A percentile compares a stretch with the other conserved stretches of the same genome.
Conservation (phyloP, 2,113 vertebrate genomes). For the Calyptommatus sinebrachiatus region DNA sequence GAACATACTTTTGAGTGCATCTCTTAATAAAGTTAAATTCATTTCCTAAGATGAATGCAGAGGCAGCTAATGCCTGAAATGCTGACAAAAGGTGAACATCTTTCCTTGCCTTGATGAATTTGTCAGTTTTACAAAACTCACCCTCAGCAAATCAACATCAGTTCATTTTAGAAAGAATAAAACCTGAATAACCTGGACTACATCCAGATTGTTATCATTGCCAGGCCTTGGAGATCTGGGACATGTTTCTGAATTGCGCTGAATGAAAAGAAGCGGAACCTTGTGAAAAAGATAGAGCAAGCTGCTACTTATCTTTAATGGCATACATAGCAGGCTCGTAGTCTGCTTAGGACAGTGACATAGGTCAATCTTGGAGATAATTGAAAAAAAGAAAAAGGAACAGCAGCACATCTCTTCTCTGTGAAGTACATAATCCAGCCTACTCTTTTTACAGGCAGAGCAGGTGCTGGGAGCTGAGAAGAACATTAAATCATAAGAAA, state of each 20-base stretch:
- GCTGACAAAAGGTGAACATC: slow-evolving; percentile 29
- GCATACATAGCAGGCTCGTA: background rate
- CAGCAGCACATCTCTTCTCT: slow-evolving; percentile 13
- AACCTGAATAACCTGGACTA: slow-evolving; percentile 41
- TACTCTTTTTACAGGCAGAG: slow-evolving; percentile 23
- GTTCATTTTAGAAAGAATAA: slow-evolving; percentile 12
- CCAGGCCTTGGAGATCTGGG: slow-evolving; percentile 44
- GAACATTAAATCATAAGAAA: slow-evolving; percentile 28
- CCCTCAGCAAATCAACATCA: slow-evolving; percentile 28
- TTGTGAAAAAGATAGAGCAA: slow-evolving; percentile 9
- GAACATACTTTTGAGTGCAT: background rate
- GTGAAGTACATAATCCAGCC: slow-evolving; percentile 18
- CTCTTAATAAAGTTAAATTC: background rate
- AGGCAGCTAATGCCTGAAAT: slow-evolving; percentile 1
- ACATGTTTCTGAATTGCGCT: slow-evolving; percentile 41
- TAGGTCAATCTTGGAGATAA: slow-evolving; percentile 35
- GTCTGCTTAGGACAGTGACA: slow-evolving; percentile 37
- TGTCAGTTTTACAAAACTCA: slow-evolving; percentile 45
- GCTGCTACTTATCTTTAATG: slow-evolving; percentile 47
- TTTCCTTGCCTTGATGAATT: slow-evolving; percentile 18
- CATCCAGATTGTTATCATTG: slow-evolving; percentile 44
- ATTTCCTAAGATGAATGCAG: background rate
- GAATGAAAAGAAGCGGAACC: slow-evolving; percentile 42
- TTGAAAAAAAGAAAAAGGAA: slow-evolving; percentile 38
- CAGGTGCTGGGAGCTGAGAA: slow-evolving; percentile 12